Evolutionary conservation across 2,797 vertebrate species (phyloP).

Genomic region (Balearica regulorum): DNA sequence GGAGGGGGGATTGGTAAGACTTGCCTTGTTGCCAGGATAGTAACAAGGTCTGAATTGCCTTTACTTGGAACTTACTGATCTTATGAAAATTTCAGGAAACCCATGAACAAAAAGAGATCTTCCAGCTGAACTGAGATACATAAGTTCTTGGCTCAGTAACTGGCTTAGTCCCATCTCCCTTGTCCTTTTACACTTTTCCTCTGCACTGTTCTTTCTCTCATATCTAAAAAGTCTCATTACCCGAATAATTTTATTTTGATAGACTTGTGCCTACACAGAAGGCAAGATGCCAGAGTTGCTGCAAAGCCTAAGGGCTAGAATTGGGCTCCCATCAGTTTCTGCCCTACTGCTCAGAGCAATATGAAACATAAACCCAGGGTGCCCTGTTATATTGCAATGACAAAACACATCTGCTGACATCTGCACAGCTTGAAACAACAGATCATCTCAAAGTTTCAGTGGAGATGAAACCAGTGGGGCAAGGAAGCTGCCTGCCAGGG

Average conservation of each 20-base stretch:
- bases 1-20: background rate
- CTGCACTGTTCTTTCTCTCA: background rate
- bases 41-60: background rate
- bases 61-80: background rate
- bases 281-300: background rate
- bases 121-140: background rate
- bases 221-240: background rate
- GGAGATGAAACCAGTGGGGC: background rate
- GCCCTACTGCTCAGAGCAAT: background rate
- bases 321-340: background rate
- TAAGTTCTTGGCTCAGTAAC: background rate
- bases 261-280: background rate
- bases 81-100: background rate
- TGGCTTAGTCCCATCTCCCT: background rate
- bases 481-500: background rate
- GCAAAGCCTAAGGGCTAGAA: background rate
- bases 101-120: background rate
- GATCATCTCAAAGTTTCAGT: background rate
- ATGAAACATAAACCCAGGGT: background rate
- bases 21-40: background rate
- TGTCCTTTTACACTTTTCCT: background rate
- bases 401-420: background rate
- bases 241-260: background rate
- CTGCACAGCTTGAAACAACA: background rate
- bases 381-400: background rate